Conservation (phyloP, 2,113 vertebrate species). For the Leptobrachium ailaonicum region DNA sequence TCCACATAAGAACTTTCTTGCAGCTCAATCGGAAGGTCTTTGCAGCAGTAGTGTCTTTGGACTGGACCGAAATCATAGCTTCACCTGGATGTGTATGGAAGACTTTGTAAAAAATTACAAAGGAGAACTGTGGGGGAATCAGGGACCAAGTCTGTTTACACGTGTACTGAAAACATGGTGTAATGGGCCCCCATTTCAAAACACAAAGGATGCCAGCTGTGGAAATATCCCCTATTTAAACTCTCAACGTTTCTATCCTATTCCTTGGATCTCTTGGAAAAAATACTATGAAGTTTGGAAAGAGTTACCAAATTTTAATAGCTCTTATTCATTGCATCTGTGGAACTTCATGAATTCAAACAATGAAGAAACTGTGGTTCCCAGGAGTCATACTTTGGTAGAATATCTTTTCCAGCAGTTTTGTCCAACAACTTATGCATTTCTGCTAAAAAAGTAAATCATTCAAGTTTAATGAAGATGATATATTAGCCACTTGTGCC, state of each 20-base stretch:
- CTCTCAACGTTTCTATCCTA: conserved; percentile 73
- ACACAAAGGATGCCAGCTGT: conserved; percentile 62
- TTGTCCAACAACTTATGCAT: conserved; percentile 66
- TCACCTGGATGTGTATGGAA: conserved; percentile 73
- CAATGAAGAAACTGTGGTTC: conserved; percentile 50
- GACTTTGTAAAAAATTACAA: conserved; percentile 51
- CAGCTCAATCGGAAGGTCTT: conserved; percentile 56
- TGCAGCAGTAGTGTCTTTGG: conserved; percentile 73
- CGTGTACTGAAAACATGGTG: conserved; percentile 67
- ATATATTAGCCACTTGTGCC: too few species aligned
- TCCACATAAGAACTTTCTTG: conserved; percentile 66
- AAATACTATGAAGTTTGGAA: conserved; percentile 71
- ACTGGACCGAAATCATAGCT: conserved; percentile 66
- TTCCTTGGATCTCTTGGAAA: conserved; percentile 60
- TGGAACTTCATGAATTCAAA: conserved; percentile 75
- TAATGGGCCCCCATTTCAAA: conserved; percentile 61
- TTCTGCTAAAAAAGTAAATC: conserved; percentile 49
- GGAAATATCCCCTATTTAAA: conserved; percentile 70
- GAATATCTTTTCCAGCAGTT: conserved; percentile 67
- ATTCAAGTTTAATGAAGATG: background rate
- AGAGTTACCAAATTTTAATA: conserved; percentile 59
- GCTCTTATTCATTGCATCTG: conserved; percentile 69
- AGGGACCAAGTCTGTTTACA: conserved; percentile 70
- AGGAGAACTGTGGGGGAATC: conserved; percentile 68
- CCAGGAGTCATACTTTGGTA: conserved; percentile 67